phyloP scores from a whole-genome alignment of 2,888 invertebrate genomes.

The Arrhopalites spinosus region DNA sequence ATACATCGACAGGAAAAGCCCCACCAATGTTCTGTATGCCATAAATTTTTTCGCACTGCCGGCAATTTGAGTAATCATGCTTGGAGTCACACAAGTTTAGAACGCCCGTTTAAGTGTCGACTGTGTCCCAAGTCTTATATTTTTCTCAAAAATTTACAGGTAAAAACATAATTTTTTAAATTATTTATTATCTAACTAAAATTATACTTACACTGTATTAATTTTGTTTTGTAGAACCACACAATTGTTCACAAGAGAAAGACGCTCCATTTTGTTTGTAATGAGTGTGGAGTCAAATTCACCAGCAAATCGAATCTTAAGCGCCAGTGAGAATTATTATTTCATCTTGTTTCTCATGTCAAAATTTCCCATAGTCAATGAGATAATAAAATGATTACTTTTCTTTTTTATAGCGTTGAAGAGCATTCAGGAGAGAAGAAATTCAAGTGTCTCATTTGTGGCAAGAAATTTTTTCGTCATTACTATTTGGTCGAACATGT shows the following conservation, averaged over 20 bases:
- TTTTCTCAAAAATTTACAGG: constrained; percentile 76
- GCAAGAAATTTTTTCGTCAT: constrained; percentile 82
- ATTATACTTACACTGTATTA: neutral
- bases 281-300: constrained; percentile 87
- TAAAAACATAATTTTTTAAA: constrained; percentile 57
- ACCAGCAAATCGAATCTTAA: constrained; percentile 83
- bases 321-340: constrained; percentile 65
- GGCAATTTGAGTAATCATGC: constrained; percentile 88
- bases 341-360: no score
- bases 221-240: constrained; percentile 62
- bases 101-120: constrained; percentile 83
- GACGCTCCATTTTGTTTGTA: constrained; percentile 83
- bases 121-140: constrained; percentile 84
- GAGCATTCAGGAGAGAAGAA: constrained; percentile 82
- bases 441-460: constrained; percentile 76
- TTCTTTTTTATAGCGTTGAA: constrained; percentile 62
- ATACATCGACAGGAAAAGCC: constrained; percentile 78
- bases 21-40: constrained; percentile 81
- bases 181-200: neutral
- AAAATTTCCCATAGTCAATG: no score
- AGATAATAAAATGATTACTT: no score
- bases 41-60: constrained; percentile 83
- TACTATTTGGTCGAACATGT: constrained; percentile 87
- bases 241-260: constrained; percentile 80
- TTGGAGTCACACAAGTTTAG: constrained; percentile 84